Conservation (phyloP, 2,797 vertebrate genomes). For the Pantherophis alleghaniensis region DNA sequence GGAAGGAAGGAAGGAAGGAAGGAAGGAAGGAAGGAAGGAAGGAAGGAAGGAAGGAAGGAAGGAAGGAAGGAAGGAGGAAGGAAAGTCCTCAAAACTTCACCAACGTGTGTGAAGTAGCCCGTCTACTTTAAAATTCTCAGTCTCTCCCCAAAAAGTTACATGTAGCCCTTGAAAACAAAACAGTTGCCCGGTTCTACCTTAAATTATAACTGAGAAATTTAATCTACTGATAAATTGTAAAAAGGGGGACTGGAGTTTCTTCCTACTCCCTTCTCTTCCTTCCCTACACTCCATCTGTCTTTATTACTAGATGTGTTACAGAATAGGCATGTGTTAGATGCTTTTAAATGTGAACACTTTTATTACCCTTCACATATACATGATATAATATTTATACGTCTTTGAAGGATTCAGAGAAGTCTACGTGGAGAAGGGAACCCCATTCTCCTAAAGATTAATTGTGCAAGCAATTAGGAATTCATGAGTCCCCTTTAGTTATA, state of each 20-base stretch:
- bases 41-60: too few relatives aligned
- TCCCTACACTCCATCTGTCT: too few relatives aligned
- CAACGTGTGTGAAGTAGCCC: not conserved
- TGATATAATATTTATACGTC: not conserved
- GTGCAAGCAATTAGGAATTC: not conserved
- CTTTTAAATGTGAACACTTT: not conserved
- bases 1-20: too few relatives aligned
- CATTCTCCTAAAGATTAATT: not conserved
- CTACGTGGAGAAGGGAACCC: not conserved
- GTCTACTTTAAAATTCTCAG: not conserved
- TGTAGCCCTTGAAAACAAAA: not conserved
- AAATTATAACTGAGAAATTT: not conserved
- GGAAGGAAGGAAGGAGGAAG: fast-evolving
- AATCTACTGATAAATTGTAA: too few relatives aligned
- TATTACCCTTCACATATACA: not conserved
- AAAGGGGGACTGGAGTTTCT: not conserved
- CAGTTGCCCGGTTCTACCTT: not conserved
- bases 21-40: too few relatives aligned
- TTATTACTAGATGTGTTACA: not conserved
- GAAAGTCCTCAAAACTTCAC: not conserved
- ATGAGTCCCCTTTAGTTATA: not conserved
- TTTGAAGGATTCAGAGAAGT: not conserved
- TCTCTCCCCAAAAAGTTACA: too few relatives aligned
- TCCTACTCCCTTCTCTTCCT: not conserved
- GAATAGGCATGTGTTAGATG: not conserved